Conservation (phyloP, 2,888 invertebrate genomes). For the Lasioglossum leucozonium region DNA sequence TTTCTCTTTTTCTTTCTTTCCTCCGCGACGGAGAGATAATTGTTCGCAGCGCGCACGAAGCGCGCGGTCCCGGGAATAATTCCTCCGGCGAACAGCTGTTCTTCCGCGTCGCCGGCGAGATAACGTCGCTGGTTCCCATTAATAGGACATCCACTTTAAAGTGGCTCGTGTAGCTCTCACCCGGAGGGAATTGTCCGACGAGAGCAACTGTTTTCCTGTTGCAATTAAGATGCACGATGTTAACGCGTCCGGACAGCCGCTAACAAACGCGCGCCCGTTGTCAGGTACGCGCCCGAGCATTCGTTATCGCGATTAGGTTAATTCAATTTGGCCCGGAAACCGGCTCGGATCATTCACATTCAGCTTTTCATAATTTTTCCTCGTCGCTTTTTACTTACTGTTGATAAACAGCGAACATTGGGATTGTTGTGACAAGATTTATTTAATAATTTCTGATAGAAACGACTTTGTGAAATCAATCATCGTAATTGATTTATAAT, state of each 20-base stretch:
- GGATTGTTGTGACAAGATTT: too few relatives aligned
- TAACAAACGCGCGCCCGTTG: neutral
- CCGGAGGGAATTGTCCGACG: slow-evolving; percentile 44
- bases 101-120: slow-evolving; percentile 60
- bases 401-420: too few relatives aligned
- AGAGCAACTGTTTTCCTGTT: slow-evolving; percentile 40
- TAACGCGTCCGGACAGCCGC: neutral
- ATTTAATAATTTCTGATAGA: too few relatives aligned
- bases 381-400: neutral
- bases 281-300: neutral
- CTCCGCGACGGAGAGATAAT: neutral
- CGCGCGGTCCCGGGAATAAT: slow-evolving; percentile 42
- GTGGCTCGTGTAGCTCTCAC: slow-evolving; percentile 46
- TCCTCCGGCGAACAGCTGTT: slow-evolving; percentile 62
- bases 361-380: neutral
- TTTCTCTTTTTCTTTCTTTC: neutral
- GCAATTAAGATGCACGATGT: slow-evolving; percentile 51
- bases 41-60: neutral
- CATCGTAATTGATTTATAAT: too few relatives aligned
- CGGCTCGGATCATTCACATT: neutral
- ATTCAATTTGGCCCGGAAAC: neutral
- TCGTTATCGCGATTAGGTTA: slow-evolving; percentile 11
- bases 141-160: slow-evolving; percentile 64
- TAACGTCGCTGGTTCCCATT: slow-evolving; percentile 62
- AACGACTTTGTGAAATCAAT: too few relatives aligned